phyloP scores from a whole-genome alignment of 2,113 vertebrate species.

The Nyctibius bracteatus region DNA sequence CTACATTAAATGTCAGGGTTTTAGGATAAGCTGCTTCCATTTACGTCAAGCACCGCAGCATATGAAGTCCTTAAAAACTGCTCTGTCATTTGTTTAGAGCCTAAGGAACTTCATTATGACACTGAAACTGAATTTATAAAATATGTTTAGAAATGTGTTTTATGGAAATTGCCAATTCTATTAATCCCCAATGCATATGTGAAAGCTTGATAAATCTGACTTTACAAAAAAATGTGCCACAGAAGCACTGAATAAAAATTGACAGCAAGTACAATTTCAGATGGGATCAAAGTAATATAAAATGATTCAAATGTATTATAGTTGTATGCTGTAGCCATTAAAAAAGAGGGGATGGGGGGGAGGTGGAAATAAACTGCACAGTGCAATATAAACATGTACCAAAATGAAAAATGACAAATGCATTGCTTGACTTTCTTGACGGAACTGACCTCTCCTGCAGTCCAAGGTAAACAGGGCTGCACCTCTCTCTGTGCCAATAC shows the following conservation, averaged over 20 bases:
- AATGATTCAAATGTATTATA: background rate
- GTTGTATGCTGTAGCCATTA: background rate
- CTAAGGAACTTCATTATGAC: slow-evolving; percentile 32
- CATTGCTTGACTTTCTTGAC: background rate
- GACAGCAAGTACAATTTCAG: background rate
- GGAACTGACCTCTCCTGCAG: background rate
- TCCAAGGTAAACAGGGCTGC: background rate
- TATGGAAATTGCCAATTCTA: background rate
- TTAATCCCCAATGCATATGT: background rate
- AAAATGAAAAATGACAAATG: background rate
- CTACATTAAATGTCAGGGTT: background rate
- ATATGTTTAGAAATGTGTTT: background rate
- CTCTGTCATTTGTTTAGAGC: slow-evolving; percentile 17
- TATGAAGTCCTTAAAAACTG: slow-evolving; percentile 37
- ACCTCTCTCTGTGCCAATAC: background rate
- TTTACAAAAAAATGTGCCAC: background rate
- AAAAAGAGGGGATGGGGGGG: background rate
- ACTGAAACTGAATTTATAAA: background rate
- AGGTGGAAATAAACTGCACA: background rate
- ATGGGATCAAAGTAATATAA: background rate
- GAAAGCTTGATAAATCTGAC: background rate
- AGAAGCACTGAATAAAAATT: background rate
- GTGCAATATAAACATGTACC: background rate
- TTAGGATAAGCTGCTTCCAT: slow-evolving; percentile 28
- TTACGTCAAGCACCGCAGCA: background rate